These are phyloP conservation scores for Cephalopterus ornatus DNA, from an alignment of 2,113 vertebrate genomes.

Conservation along the genomic window DNA sequence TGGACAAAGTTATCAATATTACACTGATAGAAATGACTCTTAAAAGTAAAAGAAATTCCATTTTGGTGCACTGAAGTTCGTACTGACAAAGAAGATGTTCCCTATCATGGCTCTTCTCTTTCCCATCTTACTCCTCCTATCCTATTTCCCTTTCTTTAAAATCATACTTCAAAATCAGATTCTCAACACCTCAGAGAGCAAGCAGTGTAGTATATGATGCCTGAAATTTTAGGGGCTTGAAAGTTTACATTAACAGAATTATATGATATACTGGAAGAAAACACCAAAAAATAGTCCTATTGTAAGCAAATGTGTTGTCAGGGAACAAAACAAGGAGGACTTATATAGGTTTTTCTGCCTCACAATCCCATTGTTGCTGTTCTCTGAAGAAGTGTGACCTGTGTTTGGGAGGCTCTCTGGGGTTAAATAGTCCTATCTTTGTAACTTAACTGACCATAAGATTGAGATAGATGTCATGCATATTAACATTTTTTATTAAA, in stretches of 20 bases:
- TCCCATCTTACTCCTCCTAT: background rate
- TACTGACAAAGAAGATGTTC: background rate
- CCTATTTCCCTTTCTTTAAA: background rate
- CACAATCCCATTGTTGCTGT: background rate
- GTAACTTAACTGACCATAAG: background rate
- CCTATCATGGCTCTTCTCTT: background rate
- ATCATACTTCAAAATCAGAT: background rate
- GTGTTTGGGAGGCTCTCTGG: background rate
- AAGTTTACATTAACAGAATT: background rate
- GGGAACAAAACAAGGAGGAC: background rate
- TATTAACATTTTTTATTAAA: background rate
- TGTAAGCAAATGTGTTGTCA: background rate
- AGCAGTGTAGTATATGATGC: background rate
- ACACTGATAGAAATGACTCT: background rate
- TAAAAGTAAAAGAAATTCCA: background rate
- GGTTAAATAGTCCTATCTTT: background rate
- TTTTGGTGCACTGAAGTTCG: rapidly evolving
- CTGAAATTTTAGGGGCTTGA: background rate
- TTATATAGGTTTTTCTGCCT: background rate
- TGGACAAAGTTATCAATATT: background rate
- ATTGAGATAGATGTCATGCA: background rate
- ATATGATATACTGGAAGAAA: background rate
- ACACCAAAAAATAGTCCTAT: background rate
- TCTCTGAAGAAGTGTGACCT: background rate
- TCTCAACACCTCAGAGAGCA: background rate